phyloP scores from a whole-genome alignment of 53 echinoderm and acorn worm genomes.

The Patiria pectinifera region DNA sequence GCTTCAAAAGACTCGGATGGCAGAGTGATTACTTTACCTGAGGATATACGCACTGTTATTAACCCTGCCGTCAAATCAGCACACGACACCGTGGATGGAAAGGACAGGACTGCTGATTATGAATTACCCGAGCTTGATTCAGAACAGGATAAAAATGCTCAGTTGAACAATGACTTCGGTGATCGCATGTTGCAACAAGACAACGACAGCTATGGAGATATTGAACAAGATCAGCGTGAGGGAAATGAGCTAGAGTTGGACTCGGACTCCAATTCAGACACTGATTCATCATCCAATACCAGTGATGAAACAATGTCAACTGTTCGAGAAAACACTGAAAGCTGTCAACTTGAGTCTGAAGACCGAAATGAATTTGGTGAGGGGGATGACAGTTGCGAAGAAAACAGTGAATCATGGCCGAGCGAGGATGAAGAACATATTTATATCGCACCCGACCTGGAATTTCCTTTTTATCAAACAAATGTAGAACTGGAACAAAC shows the following conservation, averaged over 20 bases:
- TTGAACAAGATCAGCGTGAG: not conserved
- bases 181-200: not conserved
- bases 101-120: conserved; percentile 5
- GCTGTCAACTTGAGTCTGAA: not conserved
- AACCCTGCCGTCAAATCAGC: not conserved
- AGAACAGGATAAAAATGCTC: not conserved
- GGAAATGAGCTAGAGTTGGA: not conserved
- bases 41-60: conserved; percentile 8
- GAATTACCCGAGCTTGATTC: not conserved
- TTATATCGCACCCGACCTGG: conserved; percentile 38
- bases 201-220: not conserved
- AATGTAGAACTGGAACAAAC: conserved; percentile 21
- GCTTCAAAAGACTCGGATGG: not conserved
- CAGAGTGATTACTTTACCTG: not conserved
- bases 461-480: conserved; percentile 50
- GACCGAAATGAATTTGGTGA: conserved; percentile 27
- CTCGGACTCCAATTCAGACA: conserved; percentile 21
- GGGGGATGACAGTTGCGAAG: not conserved
- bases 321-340: conserved; percentile 51
- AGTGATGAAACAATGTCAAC: conserved; percentile 44
- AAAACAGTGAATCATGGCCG: not conserved
- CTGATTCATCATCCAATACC: not conserved
- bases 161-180: not conserved
- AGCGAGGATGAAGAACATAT: conserved; percentile 16
- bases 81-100: not conserved